Percentiles rank a stretch among this genome's conserved stretches.
phyloP scores from a whole-genome alignment of 2,113 vertebrate species.

The Nanorana parkeri region DNA sequence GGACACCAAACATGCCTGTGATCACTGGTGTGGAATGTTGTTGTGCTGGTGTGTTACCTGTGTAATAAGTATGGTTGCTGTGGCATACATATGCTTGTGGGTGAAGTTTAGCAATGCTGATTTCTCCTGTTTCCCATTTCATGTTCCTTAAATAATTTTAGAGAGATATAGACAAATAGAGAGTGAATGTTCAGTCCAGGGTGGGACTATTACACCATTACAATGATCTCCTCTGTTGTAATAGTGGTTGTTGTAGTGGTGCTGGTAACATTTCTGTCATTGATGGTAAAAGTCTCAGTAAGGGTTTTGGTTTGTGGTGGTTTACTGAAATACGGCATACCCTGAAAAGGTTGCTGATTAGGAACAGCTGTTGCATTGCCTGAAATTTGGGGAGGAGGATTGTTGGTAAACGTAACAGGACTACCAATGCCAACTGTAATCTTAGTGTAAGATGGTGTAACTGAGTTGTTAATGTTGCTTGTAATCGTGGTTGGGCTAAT shows the following conservation, averaged over 20 bases:
- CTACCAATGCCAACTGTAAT: not conserved
- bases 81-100: too few species aligned
- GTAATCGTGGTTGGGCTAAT: constrained; percentile 14
- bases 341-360: constrained; percentile 16
- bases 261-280: not conserved
- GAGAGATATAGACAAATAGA: not conserved
- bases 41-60: too few species aligned
- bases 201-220: too few species aligned
- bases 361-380: not conserved
- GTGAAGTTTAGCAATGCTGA: not conserved
- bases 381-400: not conserved
- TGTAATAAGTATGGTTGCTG: not conserved
- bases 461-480: constrained; percentile 9
- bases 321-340: not conserved
- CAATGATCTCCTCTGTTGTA: not conserved
- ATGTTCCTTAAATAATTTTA: not conserved
- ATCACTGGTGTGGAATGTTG: not conserved
- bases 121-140: not conserved
- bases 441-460: not conserved
- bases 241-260: not conserved
- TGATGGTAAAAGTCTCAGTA: not conserved
- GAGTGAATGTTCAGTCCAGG: too few species aligned
- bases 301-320: not conserved
- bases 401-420: constrained; percentile 8
- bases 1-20: not conserved